Evolutionary conservation across 2,888 invertebrate species (phyloP).

Genomic region (Rhorus exstirpatorius): DNA sequence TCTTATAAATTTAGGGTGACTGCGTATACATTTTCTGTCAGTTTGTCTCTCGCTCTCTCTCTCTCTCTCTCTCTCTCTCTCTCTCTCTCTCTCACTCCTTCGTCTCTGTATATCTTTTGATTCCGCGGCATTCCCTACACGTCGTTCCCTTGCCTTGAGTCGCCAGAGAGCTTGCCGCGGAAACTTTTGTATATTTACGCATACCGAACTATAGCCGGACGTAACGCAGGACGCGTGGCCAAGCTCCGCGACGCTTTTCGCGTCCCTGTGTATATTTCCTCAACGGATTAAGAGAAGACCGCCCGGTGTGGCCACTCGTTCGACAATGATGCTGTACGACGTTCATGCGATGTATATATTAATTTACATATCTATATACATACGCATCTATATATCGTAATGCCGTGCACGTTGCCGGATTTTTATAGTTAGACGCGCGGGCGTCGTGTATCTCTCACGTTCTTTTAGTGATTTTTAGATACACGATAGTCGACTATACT

Average conservation of each 20-base stretch:
- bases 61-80: slow-evolving; percentile 59
- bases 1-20: slow-evolving; percentile 79
- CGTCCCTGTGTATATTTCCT: slow-evolving; percentile 85
- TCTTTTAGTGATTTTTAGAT: slow-evolving; percentile 47
- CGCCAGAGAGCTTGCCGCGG: slow-evolving; percentile 57
- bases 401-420: slow-evolving; percentile 54
- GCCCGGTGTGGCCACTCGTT: slow-evolving; percentile 77
- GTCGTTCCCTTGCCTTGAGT: slow-evolving; percentile 44
- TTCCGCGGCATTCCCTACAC: slow-evolving; percentile 44
- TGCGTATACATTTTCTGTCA: slow-evolving; percentile 76
- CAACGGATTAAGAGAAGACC: slow-evolving; percentile 79
- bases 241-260: slow-evolving; percentile 84
- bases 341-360: slow-evolving; percentile 26
- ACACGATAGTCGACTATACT: slow-evolving; percentile 38
- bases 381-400: not conserved
- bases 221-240: slow-evolving; percentile 82
- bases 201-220: slow-evolving; percentile 81
- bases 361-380: not conserved
- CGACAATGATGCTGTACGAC: slow-evolving; percentile 65
- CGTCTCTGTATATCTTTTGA: slow-evolving; percentile 25
- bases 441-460: slow-evolving; percentile 30
- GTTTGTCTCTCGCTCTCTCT: slow-evolving; percentile 74
- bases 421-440: slow-evolving; percentile 38
- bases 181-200: slow-evolving; percentile 84
- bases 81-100: slow-evolving; percentile 15